These are phyloP conservation scores for Uloborus plumipes DNA, from an alignment of 2,888 invertebrate genomes.

Conservation along the genomic window DNA sequence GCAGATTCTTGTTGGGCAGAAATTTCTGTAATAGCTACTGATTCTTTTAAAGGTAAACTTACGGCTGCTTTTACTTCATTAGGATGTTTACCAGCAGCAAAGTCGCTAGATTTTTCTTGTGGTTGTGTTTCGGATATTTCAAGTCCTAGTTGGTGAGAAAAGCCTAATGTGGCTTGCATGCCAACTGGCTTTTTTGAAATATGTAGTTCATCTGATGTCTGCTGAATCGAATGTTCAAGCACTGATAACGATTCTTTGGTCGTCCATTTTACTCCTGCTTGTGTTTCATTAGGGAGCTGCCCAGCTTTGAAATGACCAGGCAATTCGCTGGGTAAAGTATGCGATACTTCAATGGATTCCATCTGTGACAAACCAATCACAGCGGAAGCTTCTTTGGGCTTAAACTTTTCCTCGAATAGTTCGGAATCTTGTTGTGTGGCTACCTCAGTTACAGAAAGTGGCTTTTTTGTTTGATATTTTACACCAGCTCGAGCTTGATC, in stretches of 20 bases:
- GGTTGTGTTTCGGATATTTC: constrained; percentile 54
- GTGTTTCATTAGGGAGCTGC: constrained; percentile 54
- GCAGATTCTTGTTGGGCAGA: constrained; percentile 43
- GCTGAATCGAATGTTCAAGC: constrained; percentile 56
- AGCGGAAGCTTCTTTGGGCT: constrained; percentile 32
- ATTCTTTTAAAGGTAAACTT: constrained; percentile 47
- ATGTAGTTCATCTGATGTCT: constrained; percentile 41
- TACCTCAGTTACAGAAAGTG: constrained; percentile 47
- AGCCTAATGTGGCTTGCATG: constrained; percentile 40
- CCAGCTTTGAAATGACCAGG: constrained; percentile 58
- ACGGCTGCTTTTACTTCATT: constrained; percentile 55
- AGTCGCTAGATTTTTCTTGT: constrained; percentile 57
- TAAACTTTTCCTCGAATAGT: constrained; percentile 32
- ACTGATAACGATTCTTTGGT: constrained; percentile 57
- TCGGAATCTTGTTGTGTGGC: constrained; percentile 44
- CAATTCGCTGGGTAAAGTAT: constrained; percentile 44
- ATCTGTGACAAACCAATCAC: constrained; percentile 36
- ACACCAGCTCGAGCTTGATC: constrained; percentile 57
- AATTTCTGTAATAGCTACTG: constrained; percentile 57
- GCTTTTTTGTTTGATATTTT: constrained; percentile 42
- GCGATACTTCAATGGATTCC: constrained; percentile 46
- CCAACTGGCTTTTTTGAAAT: constrained; percentile 46
- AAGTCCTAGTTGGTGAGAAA: constrained; percentile 53
- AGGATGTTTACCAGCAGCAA: constrained; percentile 57
- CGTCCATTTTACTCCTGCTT: constrained; percentile 54